A percentile compares a stretch with the other conserved stretches of the same genome.
Evolutionary conservation across 2,797 vertebrate species (phyloP).

Genomic region (Pogonophryne albipinna): DNA sequence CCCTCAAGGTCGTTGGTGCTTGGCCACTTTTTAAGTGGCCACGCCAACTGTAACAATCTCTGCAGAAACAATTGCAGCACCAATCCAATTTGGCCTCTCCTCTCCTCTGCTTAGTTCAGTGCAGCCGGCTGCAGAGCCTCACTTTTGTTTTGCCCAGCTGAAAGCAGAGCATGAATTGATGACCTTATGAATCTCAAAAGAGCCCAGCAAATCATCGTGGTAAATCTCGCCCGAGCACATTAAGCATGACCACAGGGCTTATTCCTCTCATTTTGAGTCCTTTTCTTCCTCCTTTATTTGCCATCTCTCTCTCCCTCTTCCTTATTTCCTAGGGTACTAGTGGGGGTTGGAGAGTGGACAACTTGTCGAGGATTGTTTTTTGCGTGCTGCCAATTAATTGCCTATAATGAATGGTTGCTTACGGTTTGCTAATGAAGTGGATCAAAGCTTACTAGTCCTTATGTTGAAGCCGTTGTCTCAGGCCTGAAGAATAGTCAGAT

Average conservation of each 20-base stretch:
- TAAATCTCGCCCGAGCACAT: conserved; percentile 73
- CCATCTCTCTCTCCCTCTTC: conserved; percentile 29
- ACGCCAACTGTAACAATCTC: conserved; percentile 76
- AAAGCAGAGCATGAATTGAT: conserved; percentile 73
- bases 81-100: conserved; percentile 76
- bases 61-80: conserved; percentile 73
- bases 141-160: conserved; percentile 69
- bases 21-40: conserved; percentile 63
- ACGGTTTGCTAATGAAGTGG: conserved; percentile 76
- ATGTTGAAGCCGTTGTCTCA: conserved; percentile 61
- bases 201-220: conserved; percentile 70
- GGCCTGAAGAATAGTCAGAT: conserved; percentile 22
- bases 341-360: conserved; percentile 60
- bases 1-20: conserved; percentile 74
- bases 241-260: conserved; percentile 66
- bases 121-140: conserved; percentile 45
- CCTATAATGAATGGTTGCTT: conserved; percentile 82
- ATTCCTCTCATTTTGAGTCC: conserved; percentile 28
- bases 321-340: conserved; percentile 33
- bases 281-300: conserved; percentile 44
- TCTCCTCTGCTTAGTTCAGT: conserved; percentile 47
- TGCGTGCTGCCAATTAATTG: conserved; percentile 76
- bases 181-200: conserved; percentile 80
- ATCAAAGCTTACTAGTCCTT: conserved; percentile 71
- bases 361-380: conserved; percentile 75